A percentile compares a stretch with the other conserved stretches of the same genome.
Conservation (phyloP, 2,888 invertebrate species). For the Caenorhabditis sulstoni region DNA sequence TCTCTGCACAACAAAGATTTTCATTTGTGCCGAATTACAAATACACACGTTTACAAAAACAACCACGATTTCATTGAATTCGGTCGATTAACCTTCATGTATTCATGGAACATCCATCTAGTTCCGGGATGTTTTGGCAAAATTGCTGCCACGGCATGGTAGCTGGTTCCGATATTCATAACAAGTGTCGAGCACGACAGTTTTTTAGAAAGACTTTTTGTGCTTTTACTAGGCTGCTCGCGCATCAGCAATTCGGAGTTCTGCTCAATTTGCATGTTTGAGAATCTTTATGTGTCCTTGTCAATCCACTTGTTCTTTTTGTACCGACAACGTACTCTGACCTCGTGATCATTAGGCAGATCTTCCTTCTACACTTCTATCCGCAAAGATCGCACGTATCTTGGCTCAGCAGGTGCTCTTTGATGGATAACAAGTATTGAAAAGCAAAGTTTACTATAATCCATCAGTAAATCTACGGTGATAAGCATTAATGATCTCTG, state of each 20-base stretch:
- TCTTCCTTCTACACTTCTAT: slow-evolving; percentile 3
- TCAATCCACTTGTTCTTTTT: neutral
- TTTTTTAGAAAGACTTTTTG: no score
- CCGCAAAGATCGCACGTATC: slow-evolving; percentile 42
- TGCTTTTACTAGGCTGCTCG: no score
- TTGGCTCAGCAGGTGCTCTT: slow-evolving; percentile 1
- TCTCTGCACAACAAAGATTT: neutral
- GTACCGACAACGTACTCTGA: slow-evolving; percentile 4
- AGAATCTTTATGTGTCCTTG: slow-evolving; percentile 9
- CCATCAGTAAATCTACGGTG: slow-evolving; percentile 10
- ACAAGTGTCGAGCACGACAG: no score
- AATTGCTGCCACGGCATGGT: no score
- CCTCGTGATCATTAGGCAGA: neutral
- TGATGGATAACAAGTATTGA: slow-evolving; percentile 6
- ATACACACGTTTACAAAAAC: no score
- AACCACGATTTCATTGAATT: no score
- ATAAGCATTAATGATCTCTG: slow-evolving; percentile 13
- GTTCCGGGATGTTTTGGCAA: no score
- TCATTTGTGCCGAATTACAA: no score
- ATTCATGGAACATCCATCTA: no score
- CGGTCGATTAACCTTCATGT: no score
- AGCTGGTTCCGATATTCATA: no score
- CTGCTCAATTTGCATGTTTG: slow-evolving; percentile 38
- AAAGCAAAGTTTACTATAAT: slow-evolving; percentile 11
- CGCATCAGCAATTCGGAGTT: neutral